phyloP scores from a whole-genome alignment of 2,888 invertebrate species.

The Agelastica alni region DNA sequence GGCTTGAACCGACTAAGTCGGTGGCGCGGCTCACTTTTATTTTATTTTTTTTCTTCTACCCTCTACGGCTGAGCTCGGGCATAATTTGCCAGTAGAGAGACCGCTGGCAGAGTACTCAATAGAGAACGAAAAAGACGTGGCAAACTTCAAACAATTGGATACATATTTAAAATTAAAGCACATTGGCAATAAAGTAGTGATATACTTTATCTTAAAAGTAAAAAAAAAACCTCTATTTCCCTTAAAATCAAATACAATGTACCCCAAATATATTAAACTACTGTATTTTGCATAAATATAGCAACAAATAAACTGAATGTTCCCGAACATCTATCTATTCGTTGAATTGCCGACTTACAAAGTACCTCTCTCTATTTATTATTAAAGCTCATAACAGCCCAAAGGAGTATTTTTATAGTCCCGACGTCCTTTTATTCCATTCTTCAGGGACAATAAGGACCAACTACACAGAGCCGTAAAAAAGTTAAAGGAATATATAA shows the following conservation, averaged over 20 bases:
- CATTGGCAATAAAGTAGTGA: no score
- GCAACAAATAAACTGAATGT: constrained; percentile 10
- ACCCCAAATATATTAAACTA: not conserved
- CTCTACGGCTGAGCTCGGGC: no score
- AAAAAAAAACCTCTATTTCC: not conserved
- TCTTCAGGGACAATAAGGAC: constrained; percentile 22
- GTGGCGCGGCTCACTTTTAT: no score
- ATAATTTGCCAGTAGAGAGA: no score
- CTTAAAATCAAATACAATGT: no score
- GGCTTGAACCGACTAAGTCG: no score
- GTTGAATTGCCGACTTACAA: constrained; percentile 29
- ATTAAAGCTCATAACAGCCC: constrained; percentile 29
- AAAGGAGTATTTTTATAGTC: constrained; percentile 16
- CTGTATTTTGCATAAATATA: constrained; percentile 8
- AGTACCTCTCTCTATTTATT: constrained; percentile 31
- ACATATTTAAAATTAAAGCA: no score
- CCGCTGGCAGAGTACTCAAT: no score
- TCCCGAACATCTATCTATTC: constrained; percentile 13
- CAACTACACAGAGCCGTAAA: constrained; percentile 17
- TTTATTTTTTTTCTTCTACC: no score
- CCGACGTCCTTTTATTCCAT: constrained; percentile 14
- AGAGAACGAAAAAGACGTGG: no score
- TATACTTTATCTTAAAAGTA: no score
- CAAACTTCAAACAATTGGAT: no score
- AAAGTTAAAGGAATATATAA: constrained; percentile 16